phyloP scores from a whole-genome alignment of 2,797 vertebrate genomes.

The Schizopygopsis pylzovi region DNA sequence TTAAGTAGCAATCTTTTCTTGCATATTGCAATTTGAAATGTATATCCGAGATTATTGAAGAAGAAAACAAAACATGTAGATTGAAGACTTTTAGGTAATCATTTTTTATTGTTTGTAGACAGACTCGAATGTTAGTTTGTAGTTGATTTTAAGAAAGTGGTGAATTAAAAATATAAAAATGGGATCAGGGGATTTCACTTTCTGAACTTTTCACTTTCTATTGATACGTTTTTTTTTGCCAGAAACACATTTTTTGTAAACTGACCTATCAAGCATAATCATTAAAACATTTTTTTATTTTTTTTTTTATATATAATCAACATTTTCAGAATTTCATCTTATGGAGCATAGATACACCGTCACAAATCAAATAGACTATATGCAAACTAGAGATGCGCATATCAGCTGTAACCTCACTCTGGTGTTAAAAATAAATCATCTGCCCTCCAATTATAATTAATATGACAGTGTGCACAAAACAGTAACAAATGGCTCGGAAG shows the following conservation, averaged over 20 bases:
- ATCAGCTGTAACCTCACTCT: background rate
- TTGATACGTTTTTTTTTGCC: background rate
- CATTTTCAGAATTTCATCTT: background rate
- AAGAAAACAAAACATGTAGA: background rate
- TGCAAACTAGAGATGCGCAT: background rate
- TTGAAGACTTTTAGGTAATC: background rate
- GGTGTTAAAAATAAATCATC: too few species aligned
- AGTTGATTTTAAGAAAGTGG: background rate
- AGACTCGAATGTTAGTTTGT: background rate
- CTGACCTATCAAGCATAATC: background rate
- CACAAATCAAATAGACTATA: background rate
- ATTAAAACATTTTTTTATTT: too few species aligned
- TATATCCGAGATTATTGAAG: background rate
- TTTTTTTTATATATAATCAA: background rate
- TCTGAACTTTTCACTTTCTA: background rate
- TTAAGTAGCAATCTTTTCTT: background rate
- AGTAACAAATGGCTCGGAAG: too few species aligned
- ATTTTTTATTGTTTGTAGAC: background rate
- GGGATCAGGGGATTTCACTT: background rate
- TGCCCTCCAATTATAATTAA: too few species aligned
- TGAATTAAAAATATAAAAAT: background rate
- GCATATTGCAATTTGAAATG: background rate
- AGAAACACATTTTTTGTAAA: background rate
- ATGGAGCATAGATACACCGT: background rate
- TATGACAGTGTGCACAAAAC: too few species aligned